These are phyloP conservation scores for Ispidina picta DNA, from an alignment of 2,797 vertebrate genomes.

Conservation along the genomic window DNA sequence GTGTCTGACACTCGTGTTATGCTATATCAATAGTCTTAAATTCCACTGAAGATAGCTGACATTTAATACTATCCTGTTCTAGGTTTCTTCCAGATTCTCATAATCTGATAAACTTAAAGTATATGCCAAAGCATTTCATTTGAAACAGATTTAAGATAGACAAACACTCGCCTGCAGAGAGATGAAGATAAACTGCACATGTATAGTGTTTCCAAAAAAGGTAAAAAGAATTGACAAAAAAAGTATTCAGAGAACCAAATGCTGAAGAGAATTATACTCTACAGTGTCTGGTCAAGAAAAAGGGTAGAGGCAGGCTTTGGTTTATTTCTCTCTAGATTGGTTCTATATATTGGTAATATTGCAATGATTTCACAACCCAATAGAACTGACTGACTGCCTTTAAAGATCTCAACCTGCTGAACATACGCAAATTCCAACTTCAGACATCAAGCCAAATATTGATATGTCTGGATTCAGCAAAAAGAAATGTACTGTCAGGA, in stretches of 20 bases:
- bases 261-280: not conserved
- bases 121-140: not conserved
- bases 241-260: not conserved
- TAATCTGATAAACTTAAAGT: not conserved
- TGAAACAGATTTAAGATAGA: not conserved
- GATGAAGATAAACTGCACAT: not conserved
- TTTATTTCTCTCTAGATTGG: not conserved
- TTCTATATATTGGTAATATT: not conserved
- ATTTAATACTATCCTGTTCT: not conserved
- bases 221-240: not conserved
- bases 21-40: not conserved
- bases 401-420: not conserved
- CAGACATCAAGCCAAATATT: not conserved
- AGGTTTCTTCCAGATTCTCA: not conserved
- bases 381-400: not conserved
- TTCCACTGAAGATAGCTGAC: not conserved
- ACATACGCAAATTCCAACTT: not conserved
- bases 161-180: not conserved
- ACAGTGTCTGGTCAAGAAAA: not conserved
- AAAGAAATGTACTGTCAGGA: not conserved
- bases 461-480: not conserved
- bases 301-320: rapidly evolving
- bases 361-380: not conserved
- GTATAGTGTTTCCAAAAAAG: not conserved
- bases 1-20: not conserved